A percentile compares a stretch with the other conserved stretches of the same genome.
These are phyloP conservation scores for Lumbricus terrestris DNA, from an alignment of 2,888 invertebrate genomes.

Conservation along the genomic window DNA sequence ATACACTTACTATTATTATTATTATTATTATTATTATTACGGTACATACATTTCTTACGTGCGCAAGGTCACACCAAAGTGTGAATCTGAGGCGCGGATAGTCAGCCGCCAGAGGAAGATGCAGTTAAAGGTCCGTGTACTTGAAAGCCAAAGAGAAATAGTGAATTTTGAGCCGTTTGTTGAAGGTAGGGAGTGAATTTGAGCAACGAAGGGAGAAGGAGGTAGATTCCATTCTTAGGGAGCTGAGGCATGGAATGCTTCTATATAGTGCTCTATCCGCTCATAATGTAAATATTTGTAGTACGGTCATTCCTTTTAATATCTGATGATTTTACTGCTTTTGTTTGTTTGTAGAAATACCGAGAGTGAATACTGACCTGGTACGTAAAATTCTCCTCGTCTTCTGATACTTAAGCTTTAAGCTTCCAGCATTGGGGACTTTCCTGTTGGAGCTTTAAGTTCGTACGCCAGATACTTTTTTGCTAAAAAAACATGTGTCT, in stretches of 20 bases:
- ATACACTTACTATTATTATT: no score
- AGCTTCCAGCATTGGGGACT: slow-evolving; percentile 14
- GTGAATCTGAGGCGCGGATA: no score
- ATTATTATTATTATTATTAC: background rate
- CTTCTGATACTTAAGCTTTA: slow-evolving; percentile 9
- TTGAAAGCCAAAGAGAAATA: no score
- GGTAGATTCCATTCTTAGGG: no score
- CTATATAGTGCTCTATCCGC: background rate
- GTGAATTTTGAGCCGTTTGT: no score
- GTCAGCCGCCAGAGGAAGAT: no score
- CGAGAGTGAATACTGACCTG: background rate
- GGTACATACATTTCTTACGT: no score
- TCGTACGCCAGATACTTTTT: slow-evolving; percentile 14
- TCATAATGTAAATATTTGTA: background rate
- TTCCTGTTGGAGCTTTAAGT: slow-evolving; percentile 10
- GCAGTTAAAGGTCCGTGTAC: no score
- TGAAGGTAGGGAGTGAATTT: no score
- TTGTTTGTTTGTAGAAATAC: background rate
- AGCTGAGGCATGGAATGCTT: no score
- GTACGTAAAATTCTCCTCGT: background rate
- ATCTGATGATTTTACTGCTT: background rate
- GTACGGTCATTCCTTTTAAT: background rate
- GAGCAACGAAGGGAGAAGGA: no score
- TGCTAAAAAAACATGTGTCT: background rate
- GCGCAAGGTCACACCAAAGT: no score